Conservation (phyloP, 2,888 invertebrate species). For the Pseudeuparius sepicola region DNA sequence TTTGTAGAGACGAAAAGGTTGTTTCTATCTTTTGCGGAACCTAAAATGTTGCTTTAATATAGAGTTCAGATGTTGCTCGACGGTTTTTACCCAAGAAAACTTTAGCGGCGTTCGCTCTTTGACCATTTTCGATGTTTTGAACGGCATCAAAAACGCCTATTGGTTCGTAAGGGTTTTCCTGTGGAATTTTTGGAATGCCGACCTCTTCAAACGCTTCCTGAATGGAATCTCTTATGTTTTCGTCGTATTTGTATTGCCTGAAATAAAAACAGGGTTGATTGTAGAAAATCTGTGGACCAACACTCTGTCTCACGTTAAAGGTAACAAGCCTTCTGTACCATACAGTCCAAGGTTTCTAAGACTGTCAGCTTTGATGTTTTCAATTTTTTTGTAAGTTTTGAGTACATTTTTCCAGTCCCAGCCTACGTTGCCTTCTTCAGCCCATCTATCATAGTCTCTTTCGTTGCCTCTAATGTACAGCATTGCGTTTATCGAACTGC, state of each 20-base stretch:
- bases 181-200: conserved; percentile 30
- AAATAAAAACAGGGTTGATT: conserved; percentile 42
- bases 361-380: conserved; percentile 28
- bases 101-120: conserved; percentile 51
- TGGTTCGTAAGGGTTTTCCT: conserved; percentile 28
- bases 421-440: conserved; percentile 43
- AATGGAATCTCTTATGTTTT: conserved; percentile 29
- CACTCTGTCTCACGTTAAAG: conserved; percentile 28
- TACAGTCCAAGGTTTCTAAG: conserved; percentile 32
- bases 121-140: conserved; percentile 35
- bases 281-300: no score
- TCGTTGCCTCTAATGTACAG: conserved; percentile 48
- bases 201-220: conserved; percentile 39
- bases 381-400: conserved; percentile 39
- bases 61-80: no score
- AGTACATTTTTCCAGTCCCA: conserved; percentile 48
- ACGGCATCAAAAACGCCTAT: conserved; percentile 29
- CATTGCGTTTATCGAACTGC: conserved; percentile 55
- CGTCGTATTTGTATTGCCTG: conserved; percentile 32
- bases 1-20: conserved; percentile 52
- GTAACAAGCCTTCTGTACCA: conserved; percentile 39
- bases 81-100: conserved; percentile 51
- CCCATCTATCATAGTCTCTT: conserved; percentile 55
- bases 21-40: conserved; percentile 36
- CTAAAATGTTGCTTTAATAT: conserved; percentile 6